phyloP scores from a whole-genome alignment of 2,888 invertebrate genomes.

The Muschampia staudingeri region DNA sequence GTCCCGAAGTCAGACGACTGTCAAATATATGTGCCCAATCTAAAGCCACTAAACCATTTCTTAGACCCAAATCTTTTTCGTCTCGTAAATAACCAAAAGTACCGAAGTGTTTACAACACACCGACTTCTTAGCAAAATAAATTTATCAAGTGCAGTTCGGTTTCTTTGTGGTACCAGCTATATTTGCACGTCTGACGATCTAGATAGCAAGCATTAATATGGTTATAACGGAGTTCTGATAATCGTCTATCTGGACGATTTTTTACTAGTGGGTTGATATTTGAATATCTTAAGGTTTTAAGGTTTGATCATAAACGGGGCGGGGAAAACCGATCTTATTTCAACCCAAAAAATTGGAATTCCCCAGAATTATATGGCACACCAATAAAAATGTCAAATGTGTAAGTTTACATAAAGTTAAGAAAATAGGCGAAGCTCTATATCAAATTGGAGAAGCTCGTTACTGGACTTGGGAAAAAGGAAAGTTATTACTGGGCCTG shows the following conservation, averaged over 20 bases:
- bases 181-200: slow-evolving; percentile 54
- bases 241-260: slow-evolving; percentile 62
- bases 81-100: slow-evolving; percentile 41
- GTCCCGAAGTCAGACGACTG: too few relatives aligned
- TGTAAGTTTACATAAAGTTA: too few relatives aligned
- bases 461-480: slow-evolving; percentile 33
- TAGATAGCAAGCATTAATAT: slow-evolving; percentile 47
- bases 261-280: slow-evolving; percentile 48
- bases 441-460: too few relatives aligned
- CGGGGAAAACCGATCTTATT: slow-evolving; percentile 20
- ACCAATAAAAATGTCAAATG: slow-evolving; percentile 24
- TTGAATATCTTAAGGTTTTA: slow-evolving; percentile 13
- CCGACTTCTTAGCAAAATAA: slow-evolving; percentile 54
- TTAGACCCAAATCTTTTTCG: slow-evolving; percentile 43
- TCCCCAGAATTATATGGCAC: slow-evolving; percentile 54
- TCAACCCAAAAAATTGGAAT: slow-evolving; percentile 29
- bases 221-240: slow-evolving; percentile 44
- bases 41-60: slow-evolving; percentile 37
- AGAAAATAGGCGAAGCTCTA: too few relatives aligned
- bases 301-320: slow-evolving; percentile 44
- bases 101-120: slow-evolving; percentile 50
- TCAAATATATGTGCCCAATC: too few relatives aligned
- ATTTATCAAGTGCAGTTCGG: slow-evolving; percentile 57
- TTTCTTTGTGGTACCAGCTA: slow-evolving; percentile 50
- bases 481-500: slow-evolving; percentile 35